Evolutionary conservation across 2,113 vertebrate species (phyloP).

Genomic region (Rattus norvegicus): GRCr8 NC_086019.1:51968501-51969000

Average conservation of each 20-base stretch:
- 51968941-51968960: background rate
- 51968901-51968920: background rate
- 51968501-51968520: background rate
- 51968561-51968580: background rate
- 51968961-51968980: background rate
- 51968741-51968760: background rate
- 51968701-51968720: background rate
- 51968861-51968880: background rate
- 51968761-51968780: constrained; percentile 24
- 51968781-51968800: constrained; percentile 64
- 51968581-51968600: background rate
- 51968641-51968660: constrained; percentile 21
- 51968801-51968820: background rate
- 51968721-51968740: constrained; percentile 49
- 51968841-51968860: background rate
- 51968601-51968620: background rate
- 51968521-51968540: background rate
- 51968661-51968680: constrained; percentile 6
- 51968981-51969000: background rate
- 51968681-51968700: constrained; percentile 12
- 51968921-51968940: background rate
- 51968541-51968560: background rate
- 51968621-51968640: background rate
- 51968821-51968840: background rate
- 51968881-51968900: background rate